A percentile compares a stretch with the other conserved stretches of the same genome.
phyloP scores from a whole-genome alignment of 2,113 vertebrate species.

The Sus scrofa region T2T-Sscrofa CM000812.6:51859501-51860000 shows the following conservation, averaged over 20 bases:
- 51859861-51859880: neutral
- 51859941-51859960: conserved; percentile 62
- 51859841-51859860: neutral
- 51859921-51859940: neutral
- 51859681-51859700: neutral
- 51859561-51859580: conserved; percentile 66
- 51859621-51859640: conserved; percentile 70
- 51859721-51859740: conserved; percentile 36
- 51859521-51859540: conserved; percentile 84
- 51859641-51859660: conserved; percentile 43
- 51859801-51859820: conserved; percentile 50
- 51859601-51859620: conserved; percentile 78
- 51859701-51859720: neutral
- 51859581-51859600: conserved; percentile 74
- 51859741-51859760: conserved; percentile 58
- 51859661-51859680: conserved; percentile 32
- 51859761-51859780: neutral
- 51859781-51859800: neutral
- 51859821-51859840: conserved; percentile 26
- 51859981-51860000: conserved; percentile 32
- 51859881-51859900: neutral
- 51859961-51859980: conserved; percentile 52
- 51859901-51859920: neutral
- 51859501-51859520: conserved; percentile 77
- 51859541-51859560: conserved; percentile 79